Evolutionary conservation across 53 echinoderm and acorn worm species (phyloP), one percentile per base, ranked within the genome.

Genomic region (Mesocentrotus franciscanus): DNA sequence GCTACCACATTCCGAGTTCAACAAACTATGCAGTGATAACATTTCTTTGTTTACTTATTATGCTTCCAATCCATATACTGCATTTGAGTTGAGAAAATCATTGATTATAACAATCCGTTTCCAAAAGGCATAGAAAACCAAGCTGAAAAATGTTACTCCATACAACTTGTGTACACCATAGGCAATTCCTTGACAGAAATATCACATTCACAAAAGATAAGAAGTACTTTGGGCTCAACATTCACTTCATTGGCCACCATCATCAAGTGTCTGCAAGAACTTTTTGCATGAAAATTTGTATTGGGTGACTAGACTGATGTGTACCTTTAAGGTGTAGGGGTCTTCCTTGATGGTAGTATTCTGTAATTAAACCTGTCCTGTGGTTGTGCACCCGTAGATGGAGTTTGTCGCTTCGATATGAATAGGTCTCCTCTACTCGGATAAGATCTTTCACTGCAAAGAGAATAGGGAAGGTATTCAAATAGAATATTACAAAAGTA

Each of bases 321-420:
- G 20, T 98, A 99, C 99, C 99, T 99, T 98, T 98, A 72, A 99
- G 96, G 78, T 99, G 96, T 35, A 96, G 79, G 34, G 96, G 96
- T 94, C 99, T 95, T 90, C 99, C 99, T 72, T 98, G 61, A 78
- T 96, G 94, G 92, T 99, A 99, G 95, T 97, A 97, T 91, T 99
- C 99, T 55, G 97, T 97, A 57, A 97, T 94, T 24, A 96, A 75
- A 62, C 98, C 99, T 27, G 92, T 97, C 56, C 99, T 95, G 96
- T 97, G 97, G 66, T 99, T 99, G 92, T 97, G 97, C 13, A 97
- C 96, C 75, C 97, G 94, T 34, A 97, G 84, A 93, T 99, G 95
- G 17, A 99, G 96, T 90, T 97, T 96, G 61, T 99, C 99, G 20
- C 92, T 94, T 72, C 99, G 96, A 90, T 98, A 96, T 24, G 97